A percentile compares a stretch with the other conserved stretches of the same genome.
Conservation (phyloP, 2,113 vertebrate species). For the Planiliza haematocheilus region DNA sequence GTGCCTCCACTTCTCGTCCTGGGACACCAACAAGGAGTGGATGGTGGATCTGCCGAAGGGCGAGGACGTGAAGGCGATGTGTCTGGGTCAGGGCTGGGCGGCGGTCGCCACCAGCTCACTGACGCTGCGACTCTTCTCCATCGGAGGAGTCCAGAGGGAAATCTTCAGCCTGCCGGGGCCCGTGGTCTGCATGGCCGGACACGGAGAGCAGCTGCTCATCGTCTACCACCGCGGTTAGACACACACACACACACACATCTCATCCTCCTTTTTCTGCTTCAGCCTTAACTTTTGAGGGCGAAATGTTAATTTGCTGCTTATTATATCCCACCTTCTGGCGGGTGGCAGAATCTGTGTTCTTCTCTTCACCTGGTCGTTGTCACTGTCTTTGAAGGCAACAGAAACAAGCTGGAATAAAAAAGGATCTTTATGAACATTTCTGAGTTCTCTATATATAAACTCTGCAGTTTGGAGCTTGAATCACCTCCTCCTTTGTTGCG, state of each 20-base stretch:
- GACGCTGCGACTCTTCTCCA: conserved; percentile 88
- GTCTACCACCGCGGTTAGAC: conserved; percentile 91
- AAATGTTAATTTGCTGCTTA: too few species aligned
- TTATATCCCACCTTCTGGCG: too few species aligned
- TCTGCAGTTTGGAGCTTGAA: too few species aligned
- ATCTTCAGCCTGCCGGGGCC: conserved; percentile 92
- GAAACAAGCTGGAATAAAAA: too few species aligned
- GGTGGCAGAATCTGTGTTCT: too few species aligned
- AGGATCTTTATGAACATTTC: too few species aligned
- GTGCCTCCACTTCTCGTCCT: conserved; percentile 95
- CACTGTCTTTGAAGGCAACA: too few species aligned
- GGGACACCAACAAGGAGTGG: conserved; percentile 98
- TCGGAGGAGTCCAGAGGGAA: conserved; percentile 92
- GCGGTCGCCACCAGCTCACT: conserved; percentile 89
- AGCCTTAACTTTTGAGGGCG: too few species aligned
- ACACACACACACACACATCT: background rate
- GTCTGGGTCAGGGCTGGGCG: conserved; percentile 92
- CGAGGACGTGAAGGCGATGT: conserved; percentile 90
- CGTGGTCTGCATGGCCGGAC: conserved; percentile 91
- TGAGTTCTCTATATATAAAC: too few species aligned
- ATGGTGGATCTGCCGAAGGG: conserved; percentile 90
- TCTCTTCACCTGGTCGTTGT: too few species aligned
- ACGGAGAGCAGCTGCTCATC: conserved; percentile 92
- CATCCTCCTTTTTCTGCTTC: too few species aligned
- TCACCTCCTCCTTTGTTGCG: too few species aligned